Percentiles rank a stretch among this genome's conserved stretches.
Conservation (phyloP, 2,888 invertebrate species). For the Agonopterix heracliana region DNA sequence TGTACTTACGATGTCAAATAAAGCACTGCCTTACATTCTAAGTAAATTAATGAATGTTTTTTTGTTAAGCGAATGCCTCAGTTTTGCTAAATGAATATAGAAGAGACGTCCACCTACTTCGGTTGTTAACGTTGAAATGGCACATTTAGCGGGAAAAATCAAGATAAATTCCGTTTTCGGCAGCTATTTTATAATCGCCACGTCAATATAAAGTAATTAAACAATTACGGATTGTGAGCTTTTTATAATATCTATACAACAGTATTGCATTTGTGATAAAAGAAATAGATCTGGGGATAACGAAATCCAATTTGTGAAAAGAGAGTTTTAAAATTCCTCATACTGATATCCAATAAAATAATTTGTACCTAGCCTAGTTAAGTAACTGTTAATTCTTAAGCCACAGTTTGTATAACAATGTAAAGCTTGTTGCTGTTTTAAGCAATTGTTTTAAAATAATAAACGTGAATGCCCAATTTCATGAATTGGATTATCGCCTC, state of each 20-base stretch:
- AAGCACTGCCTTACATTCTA: conserved; percentile 72
- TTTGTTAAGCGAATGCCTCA: conserved; percentile 32
- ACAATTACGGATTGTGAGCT: conserved; percentile 51
- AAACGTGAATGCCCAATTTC: conserved; percentile 25
- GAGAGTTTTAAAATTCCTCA: conserved; percentile 28
- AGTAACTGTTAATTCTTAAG: conserved; percentile 29
- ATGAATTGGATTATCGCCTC: conserved; percentile 49
- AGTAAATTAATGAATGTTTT: conserved; percentile 42
- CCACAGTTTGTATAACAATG: conserved; percentile 26
- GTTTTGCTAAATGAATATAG: conserved; percentile 25
- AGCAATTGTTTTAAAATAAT: conserved; percentile 42
- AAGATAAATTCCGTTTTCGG: conserved; percentile 29
- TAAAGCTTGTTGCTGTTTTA: conserved; percentile 57
- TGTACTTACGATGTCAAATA: conserved; percentile 41
- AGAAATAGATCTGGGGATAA: conserved; percentile 22
- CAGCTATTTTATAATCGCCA: conserved; percentile 29
- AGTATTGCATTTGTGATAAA: conserved; percentile 44
- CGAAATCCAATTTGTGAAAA: conserved; percentile 41
- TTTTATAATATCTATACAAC: conserved; percentile 51
- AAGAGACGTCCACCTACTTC: conserved; percentile 41
- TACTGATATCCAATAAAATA: conserved; percentile 32
- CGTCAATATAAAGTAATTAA: background rate
- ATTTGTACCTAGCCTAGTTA: conserved; percentile 37
- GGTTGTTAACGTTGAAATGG: conserved; percentile 44
- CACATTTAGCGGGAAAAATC: conserved; percentile 22